Conservation (phyloP, 2,113 vertebrate genomes). For the rat (Rattus norvegicus) region GRCr8 NC_086019.1:101330001-101330500, state of each 20-base stretch:
- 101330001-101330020: background rate
- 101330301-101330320: background rate
- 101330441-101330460: background rate
- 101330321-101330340: background rate
- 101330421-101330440: no score
- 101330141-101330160: background rate
- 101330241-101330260: background rate
- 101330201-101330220: background rate
- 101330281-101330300: background rate
- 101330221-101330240: background rate
- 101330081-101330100: background rate
- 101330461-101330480: background rate
- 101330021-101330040: background rate
- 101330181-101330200: background rate
- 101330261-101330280: background rate
- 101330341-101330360: background rate
- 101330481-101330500: no score
- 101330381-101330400: background rate
- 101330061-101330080: background rate
- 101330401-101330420: background rate
- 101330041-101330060: conserved; percentile 3
- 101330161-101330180: background rate
- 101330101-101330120: background rate
- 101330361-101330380: background rate
- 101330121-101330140: background rate